A percentile compares a stretch with the other conserved stretches of the same genome.
Conservation (phyloP, 2,113 vertebrate species). For the Rhodinocichla rosea region DNA sequence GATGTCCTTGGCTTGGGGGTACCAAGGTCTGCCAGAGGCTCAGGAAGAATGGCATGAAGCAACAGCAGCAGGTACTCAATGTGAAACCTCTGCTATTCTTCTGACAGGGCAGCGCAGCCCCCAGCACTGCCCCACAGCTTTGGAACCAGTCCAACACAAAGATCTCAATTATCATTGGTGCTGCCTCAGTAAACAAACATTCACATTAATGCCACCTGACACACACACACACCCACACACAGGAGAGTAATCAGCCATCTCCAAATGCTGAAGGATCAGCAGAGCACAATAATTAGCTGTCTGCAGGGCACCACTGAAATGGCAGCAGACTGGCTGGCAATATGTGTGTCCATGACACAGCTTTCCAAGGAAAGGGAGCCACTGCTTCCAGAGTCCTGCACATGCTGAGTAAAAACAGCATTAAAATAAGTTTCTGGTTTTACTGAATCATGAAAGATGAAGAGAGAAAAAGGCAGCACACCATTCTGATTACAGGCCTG, state of each 20-base stretch:
- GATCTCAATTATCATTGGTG: background rate
- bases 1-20: background rate
- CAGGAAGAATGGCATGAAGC: background rate
- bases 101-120: background rate
- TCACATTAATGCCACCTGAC: background rate
- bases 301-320: background rate
- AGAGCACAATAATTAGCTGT: background rate
- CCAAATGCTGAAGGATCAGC: background rate
- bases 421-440: background rate
- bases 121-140: background rate
- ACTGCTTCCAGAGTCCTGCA: background rate
- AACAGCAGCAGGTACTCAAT: background rate
- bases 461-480: background rate
- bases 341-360: fast-evolving
- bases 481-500: background rate
- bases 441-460: background rate
- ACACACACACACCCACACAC: background rate
- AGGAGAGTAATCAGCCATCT: background rate
- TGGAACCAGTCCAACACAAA: background rate
- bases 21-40: background rate
- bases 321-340: background rate
- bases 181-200: background rate
- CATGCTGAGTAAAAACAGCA: background rate
- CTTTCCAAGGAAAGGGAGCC: background rate
- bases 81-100: background rate